A percentile compares a stretch with the other conserved stretches of the same genome.
phyloP scores from a whole-genome alignment of 1,140 invertebrate species.

The Radopholus similis region DNA sequence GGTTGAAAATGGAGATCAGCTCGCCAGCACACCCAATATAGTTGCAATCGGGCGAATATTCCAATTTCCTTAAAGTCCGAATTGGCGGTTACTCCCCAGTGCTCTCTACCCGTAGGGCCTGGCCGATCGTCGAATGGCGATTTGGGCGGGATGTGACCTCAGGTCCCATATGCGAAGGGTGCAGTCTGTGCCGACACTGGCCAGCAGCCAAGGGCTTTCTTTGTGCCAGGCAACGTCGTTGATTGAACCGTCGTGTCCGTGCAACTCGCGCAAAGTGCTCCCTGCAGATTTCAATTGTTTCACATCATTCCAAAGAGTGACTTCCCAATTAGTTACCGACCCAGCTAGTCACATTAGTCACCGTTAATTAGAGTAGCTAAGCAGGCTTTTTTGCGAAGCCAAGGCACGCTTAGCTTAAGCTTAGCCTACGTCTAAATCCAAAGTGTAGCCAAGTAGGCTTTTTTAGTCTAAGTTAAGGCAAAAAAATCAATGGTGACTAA shows the following conservation, averaged over 20 bases:
- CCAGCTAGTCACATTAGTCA: too few species aligned
- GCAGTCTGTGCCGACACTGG: conserved; percentile 11
- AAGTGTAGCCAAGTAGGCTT: too few species aligned
- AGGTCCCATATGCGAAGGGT: conserved; percentile 27
- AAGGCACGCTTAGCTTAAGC: too few species aligned
- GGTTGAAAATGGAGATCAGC: conserved; percentile 19
- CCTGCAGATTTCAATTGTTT: neutral
- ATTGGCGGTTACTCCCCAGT: neutral
- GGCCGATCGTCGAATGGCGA: conserved; percentile 16
- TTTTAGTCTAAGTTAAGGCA: too few species aligned
- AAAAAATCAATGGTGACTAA: too few species aligned
- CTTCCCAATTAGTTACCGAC: neutral
- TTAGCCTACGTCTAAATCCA: too few species aligned
- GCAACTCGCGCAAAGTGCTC: conserved; percentile 21
- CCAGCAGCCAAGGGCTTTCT: conserved; percentile 15
- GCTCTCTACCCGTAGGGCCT: neutral
- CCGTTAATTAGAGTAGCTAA: too few species aligned
- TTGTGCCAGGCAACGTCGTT: conserved; percentile 24
- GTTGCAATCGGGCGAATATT: conserved; percentile 31
- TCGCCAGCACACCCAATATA: conserved; percentile 30
- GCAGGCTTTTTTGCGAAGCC: neutral
- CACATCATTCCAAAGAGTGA: neutral
- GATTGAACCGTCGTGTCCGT: conserved; percentile 20
- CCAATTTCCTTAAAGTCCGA: conserved; percentile 7
- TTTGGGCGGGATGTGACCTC: conserved; percentile 26